Percentiles rank a stretch among this genome's conserved stretches.
phyloP scores from a whole-genome alignment of 2,797 vertebrate species.

The Brachyrhaphis roseni region DNA sequence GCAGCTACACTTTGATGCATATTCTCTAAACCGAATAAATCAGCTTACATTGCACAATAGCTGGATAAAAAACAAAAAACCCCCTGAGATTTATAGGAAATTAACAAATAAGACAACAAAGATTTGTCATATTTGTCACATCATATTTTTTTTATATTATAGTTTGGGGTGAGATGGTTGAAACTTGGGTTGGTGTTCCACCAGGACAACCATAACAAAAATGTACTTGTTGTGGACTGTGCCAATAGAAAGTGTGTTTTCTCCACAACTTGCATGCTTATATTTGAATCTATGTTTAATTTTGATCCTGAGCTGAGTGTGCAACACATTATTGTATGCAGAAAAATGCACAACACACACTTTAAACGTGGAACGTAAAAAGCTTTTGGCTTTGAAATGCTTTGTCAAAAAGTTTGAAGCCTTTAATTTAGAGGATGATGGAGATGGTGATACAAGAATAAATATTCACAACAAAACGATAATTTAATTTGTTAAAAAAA shows the following conservation, averaged over 20 bases:
- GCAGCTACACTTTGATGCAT: too few relatives aligned
- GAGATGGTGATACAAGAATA: constrained; percentile 54
- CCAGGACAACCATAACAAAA: neutral
- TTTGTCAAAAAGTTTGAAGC: constrained; percentile 40
- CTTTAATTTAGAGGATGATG: constrained; percentile 53
- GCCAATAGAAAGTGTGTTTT: neutral
- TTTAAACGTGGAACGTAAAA: neutral
- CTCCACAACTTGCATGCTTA: neutral
- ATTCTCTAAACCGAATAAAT: too few relatives aligned
- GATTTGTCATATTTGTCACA: too few relatives aligned
- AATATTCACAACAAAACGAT: constrained; percentile 20
- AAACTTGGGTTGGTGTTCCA: neutral
- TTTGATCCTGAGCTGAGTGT: neutral
- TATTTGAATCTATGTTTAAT: neutral
- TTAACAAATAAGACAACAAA: too few relatives aligned
- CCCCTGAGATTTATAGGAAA: too few relatives aligned
- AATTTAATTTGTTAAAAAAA: neutral
- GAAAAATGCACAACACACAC: neutral
- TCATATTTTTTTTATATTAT: neutral
- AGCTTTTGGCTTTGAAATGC: constrained; percentile 12
- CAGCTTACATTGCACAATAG: too few relatives aligned
- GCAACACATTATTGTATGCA: neutral
- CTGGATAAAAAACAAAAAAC: too few relatives aligned
- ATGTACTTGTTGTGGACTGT: neutral
- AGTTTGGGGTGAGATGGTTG: neutral